phyloP scores from a whole-genome alignment of 2,888 invertebrate species.

The Melinaea marsaeus region DNA sequence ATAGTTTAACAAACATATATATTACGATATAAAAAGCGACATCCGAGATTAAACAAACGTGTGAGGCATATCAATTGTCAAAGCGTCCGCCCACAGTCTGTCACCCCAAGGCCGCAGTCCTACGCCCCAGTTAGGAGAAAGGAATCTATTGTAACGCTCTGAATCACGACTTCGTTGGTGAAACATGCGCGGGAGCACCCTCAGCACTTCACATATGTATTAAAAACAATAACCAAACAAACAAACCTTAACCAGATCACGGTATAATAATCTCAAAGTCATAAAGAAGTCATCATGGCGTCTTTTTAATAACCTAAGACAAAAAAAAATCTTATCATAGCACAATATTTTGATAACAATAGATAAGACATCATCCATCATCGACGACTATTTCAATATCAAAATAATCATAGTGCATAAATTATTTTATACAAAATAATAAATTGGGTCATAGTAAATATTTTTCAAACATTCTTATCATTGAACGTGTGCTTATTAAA shows the following conservation, averaged over 20 bases:
- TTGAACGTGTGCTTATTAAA: background rate
- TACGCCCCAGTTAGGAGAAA: slow-evolving; percentile 69
- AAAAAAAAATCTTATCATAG: background rate
- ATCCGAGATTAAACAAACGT: slow-evolving; percentile 23
- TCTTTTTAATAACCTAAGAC: background rate
- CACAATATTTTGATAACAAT: background rate
- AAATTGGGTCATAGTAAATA: no score
- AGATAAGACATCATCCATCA: no score
- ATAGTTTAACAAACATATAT: background rate
- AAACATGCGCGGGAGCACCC: slow-evolving; percentile 21
- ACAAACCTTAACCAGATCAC: no score
- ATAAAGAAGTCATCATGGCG: no score
- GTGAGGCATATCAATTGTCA: slow-evolving; percentile 29
- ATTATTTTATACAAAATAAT: no score
- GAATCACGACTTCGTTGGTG: slow-evolving; percentile 36
- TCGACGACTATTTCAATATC: no score
- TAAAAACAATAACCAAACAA: no score
- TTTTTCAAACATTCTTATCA: background rate
- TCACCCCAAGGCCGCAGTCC: slow-evolving; percentile 59
- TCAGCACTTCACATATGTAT: background rate
- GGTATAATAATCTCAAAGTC: no score
- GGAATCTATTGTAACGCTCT: slow-evolving; percentile 61
- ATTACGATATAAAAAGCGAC: slow-evolving; percentile 3
- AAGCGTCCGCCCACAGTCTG: slow-evolving; percentile 36
- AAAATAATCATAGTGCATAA: no score